Percentiles rank a stretch among this genome's conserved stretches.
phyloP scores from a whole-genome alignment of 2,888 invertebrate genomes.

The Epinotia bilunana region DNA sequence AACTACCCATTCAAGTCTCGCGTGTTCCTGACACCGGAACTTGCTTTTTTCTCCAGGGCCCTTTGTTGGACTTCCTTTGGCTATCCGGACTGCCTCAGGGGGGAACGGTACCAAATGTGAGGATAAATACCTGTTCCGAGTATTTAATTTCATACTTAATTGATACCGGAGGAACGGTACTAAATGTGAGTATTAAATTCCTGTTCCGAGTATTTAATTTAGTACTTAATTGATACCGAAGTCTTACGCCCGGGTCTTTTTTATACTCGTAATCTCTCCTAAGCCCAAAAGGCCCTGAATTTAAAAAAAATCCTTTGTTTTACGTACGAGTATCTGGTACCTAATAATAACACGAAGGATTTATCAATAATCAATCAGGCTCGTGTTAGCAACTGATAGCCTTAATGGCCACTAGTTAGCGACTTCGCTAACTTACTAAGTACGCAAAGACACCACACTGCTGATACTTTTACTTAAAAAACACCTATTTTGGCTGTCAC shows the following conservation, averaged over 20 bases:
- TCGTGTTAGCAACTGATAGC: too few relatives aligned
- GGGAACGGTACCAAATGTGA: slow-evolving; percentile 47
- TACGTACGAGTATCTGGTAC: too few relatives aligned
- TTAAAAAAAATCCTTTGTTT: too few relatives aligned
- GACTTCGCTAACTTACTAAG: too few relatives aligned
- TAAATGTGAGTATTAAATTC: slow-evolving; percentile 8
- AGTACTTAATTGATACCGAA: background rate
- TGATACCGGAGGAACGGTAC: slow-evolving; percentile 45
- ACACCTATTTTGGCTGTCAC: too few relatives aligned
- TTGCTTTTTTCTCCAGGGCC: slow-evolving; percentile 68
- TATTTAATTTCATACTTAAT: background rate
- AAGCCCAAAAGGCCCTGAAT: too few relatives aligned
- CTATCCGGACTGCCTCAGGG: slow-evolving; percentile 51
- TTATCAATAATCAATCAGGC: too few relatives aligned
- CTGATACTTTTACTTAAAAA: too few relatives aligned
- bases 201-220: slow-evolving; percentile 17
- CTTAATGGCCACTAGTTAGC: too few relatives aligned
- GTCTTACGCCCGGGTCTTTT: background rate
- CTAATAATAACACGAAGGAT: too few relatives aligned
- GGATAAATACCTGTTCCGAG: slow-evolving; percentile 23
- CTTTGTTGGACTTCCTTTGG: slow-evolving; percentile 74
- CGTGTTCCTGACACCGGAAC: slow-evolving; percentile 78
- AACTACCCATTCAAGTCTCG: slow-evolving; percentile 50
- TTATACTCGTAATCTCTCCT: too few relatives aligned
- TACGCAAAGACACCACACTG: too few relatives aligned